Percentiles rank a stretch among this genome's conserved stretches.
Conservation (phyloP, 2,888 invertebrate species). For the Dicyrtomina minuta region DNA sequence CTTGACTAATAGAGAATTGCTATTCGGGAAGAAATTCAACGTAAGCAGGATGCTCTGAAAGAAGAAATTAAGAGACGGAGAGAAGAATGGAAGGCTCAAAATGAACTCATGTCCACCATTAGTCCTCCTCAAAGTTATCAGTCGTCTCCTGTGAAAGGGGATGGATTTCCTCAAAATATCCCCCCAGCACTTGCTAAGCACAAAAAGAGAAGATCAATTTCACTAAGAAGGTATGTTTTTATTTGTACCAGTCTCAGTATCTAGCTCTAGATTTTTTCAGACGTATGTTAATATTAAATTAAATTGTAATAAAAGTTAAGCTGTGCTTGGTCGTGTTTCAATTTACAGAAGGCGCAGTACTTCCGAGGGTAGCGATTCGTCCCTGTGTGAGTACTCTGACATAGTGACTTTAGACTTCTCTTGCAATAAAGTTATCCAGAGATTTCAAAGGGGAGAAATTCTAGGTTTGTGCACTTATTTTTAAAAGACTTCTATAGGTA, state of each 20-base stretch:
- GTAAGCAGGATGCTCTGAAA: conserved; percentile 74
- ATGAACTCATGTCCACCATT: conserved; percentile 3
- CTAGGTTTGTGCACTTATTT: conserved; percentile 64
- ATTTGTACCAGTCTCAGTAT: neutral
- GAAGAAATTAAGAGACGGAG: conserved; percentile 64
- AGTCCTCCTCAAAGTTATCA: conserved; percentile 33
- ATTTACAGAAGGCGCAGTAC: conserved; percentile 60
- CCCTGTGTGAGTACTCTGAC: conserved; percentile 63
- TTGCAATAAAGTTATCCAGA: conserved; percentile 61
- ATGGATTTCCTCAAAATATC: conserved; percentile 26
- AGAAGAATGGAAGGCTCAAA: conserved; percentile 50
- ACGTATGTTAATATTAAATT: too few relatives aligned
- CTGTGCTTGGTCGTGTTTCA: neutral
- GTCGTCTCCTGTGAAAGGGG: conserved; percentile 40
- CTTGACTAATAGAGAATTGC: conserved; percentile 55
- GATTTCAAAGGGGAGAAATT: conserved; percentile 74
- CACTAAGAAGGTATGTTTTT: conserved; percentile 19
- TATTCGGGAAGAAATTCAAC: conserved; percentile 73
- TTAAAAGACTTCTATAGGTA: conserved; percentile 24
- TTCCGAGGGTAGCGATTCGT: conserved; percentile 63
- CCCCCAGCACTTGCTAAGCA: neutral
- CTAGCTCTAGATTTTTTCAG: too few relatives aligned
- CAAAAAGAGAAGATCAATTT: conserved; percentile 36
- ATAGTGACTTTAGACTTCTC: conserved; percentile 62
- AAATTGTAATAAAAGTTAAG: neutral